Evolutionary conservation across 2,888 invertebrate species (phyloP).

Genomic region (Notodonta dromedarius): DNA sequence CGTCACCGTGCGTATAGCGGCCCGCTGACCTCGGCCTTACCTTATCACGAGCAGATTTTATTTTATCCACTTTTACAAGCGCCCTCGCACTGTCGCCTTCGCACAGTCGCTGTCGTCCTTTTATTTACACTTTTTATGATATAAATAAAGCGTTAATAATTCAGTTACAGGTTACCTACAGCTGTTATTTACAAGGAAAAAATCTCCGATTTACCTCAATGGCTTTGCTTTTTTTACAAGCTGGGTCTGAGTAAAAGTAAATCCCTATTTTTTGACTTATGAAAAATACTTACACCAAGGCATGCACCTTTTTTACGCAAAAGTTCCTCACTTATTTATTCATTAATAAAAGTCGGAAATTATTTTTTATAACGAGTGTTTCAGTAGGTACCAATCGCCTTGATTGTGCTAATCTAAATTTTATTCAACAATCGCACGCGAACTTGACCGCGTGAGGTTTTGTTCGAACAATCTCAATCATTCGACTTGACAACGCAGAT

Average conservation of each 20-base stretch:
- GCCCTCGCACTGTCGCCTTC: conserved; percentile 37
- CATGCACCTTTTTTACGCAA: too few relatives aligned
- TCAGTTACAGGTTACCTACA: not conserved
- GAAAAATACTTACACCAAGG: too few relatives aligned
- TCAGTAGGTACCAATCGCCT: not conserved
- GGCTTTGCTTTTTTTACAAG: too few relatives aligned
- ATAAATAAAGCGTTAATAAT: not conserved
- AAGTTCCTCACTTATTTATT: not conserved
- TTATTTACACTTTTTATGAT: not conserved
- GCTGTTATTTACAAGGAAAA: not conserved
- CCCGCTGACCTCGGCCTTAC: conserved; percentile 63
- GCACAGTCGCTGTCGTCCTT: not conserved
- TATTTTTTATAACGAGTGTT: not conserved
- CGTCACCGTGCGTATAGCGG: conserved; percentile 39
- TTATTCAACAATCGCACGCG: conserved; percentile 18
- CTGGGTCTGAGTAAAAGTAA: too few relatives aligned
- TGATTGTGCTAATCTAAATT: not conserved
- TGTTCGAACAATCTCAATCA: conserved; percentile 13
- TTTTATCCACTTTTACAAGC: conserved; percentile 49
- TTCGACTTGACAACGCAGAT: conserved; percentile 28
- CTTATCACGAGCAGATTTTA: conserved; percentile 61
- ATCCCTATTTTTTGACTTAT: too few relatives aligned
- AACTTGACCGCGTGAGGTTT: conserved; percentile 21
- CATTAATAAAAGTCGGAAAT: not conserved
- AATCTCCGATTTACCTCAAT: too few relatives aligned